Conservation (phyloP, 1,140 invertebrate genomes). For the Chymomyza costata region DNA sequence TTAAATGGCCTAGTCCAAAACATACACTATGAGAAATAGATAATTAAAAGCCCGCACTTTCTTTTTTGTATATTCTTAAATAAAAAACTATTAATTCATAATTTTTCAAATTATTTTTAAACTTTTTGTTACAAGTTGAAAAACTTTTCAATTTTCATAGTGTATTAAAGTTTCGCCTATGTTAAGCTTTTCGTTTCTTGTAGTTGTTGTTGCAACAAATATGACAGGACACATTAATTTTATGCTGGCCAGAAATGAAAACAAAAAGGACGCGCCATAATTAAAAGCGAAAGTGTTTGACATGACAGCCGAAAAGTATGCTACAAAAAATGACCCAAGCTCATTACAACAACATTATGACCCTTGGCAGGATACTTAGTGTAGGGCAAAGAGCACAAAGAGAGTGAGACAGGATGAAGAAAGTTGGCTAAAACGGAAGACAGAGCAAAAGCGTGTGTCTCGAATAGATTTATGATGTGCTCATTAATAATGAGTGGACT, state of each 20-base stretch:
- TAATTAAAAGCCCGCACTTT: too few species aligned
- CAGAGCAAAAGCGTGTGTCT: not conserved
- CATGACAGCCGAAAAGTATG: constrained; percentile 13
- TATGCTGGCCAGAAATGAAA: constrained; percentile 25
- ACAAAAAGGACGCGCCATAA: constrained; percentile 39
- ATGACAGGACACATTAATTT: constrained; percentile 71
- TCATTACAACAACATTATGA: not conserved
- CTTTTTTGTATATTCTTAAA: too few species aligned
- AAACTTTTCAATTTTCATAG: not conserved
- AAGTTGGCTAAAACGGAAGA: not conserved
- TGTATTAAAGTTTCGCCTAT: not conserved
- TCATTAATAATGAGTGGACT: constrained; percentile 66
- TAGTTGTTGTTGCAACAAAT: constrained; percentile 47
- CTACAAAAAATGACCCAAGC: not conserved
- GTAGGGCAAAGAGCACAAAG: too few species aligned
- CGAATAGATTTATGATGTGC: constrained; percentile 56
- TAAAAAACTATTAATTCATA: too few species aligned
- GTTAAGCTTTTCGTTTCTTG: not conserved
- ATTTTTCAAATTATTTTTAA: too few species aligned
- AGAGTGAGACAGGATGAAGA: not conserved
- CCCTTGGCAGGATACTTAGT: not conserved
- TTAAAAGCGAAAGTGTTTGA: constrained; percentile 70
- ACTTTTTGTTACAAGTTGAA: too few species aligned
- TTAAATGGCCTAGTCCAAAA: too few species aligned
- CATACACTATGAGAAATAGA: too few species aligned